Base-by-base conservation (phyloP, 2,113 vertebrate genomes). In the Chrysochloris asiatica region DNA sequence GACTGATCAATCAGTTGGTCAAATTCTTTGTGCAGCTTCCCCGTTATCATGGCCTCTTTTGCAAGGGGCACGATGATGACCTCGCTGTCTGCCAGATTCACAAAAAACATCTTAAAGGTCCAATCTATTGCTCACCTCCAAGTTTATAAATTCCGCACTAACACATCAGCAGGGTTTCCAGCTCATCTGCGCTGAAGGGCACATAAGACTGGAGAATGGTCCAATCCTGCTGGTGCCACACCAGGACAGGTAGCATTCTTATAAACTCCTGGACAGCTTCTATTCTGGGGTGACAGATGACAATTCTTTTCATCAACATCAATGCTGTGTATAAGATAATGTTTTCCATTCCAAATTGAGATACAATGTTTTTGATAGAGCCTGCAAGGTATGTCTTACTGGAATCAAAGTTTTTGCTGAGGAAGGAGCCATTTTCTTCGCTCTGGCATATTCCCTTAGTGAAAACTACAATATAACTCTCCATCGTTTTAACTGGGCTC, bases 161-260 rank as follows among this genome's bases (percentile, higher is more conserved):
- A 93, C 98, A n/a, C n/a, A n/a, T n/a, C n/a, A n/a, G n/a, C n/a
- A n/a, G n/a, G n/a, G n/a, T n/a, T n/a, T n/a, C n/a, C n/a, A 99
- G 95, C 89, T 99, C 99, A 26, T 96, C 96, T 1, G 98, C 97
- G 7, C 97, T 97, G 90, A 99, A 97, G 93, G 99, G 98, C 19
- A 99, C 97, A 0, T 98, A 99, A 0, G 99, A 98, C 95, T 99
- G 98, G 72, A 99, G 97, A 93, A 99, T 98, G 89, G 98, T 99
- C 99, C 99, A 99, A 95, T 99, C 99, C 91, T 99, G 99, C 87
- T 99, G 98, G 96, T 99, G 99, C 99, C 99, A 99, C 5, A 98
- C 98, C 92, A 99, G 96, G 76, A 98, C 98, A 43, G 99, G 99
- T 89, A 99, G n/a, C n/a, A n/a, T n/a, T n/a, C n/a, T n/a, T n/a